Evolutionary conservation across 2,888 invertebrate species (phyloP), one percentile per base, ranked within the genome.

Genomic region (Mythimna lalbum): DNA sequence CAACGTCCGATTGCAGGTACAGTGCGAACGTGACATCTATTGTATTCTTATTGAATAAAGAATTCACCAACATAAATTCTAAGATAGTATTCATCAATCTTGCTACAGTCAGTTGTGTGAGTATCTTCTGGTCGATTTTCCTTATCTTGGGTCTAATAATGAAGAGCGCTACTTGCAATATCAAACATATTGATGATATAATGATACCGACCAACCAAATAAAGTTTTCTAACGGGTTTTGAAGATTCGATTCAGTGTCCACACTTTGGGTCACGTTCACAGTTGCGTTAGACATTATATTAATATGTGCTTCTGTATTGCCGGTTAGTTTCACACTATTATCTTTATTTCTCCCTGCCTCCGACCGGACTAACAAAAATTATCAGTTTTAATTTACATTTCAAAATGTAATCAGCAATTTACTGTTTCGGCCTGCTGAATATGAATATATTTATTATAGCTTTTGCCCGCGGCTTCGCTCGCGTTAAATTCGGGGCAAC

Each of bases 81-180:
- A 86, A 53, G 0, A 89, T 36, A 0, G 90, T 89, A 76, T 92
- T 90, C 7, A 90, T 2, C 4, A 91, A 71, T 70, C 93, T 90
- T 1, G 93, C 90, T 1, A 89, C 63, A 0, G 92, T 90, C 77
- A 94, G 84, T 61, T 93, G 91, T 0, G 86, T 82, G 0, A 94
- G 78, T 2, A 93, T 88, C 67, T 91, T 90, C 66, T 93, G 92
- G 69, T 94, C 93, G 21, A 89, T 80, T 72, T 92, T 93, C 36
- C 93, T 88, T 71, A 89, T 86, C n/a, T 85, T 85, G 1, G 90
- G 90, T 36, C 88, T 66, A 1, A 89, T 33, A 12, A 83, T 57
- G 62, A 90, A 89, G 1, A 92, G 36, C 1, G 81, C 21, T 4
- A 89, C 17, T 74, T 94, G 92, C 0, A 86, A 17, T 27, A 91